A percentile compares a stretch with the other conserved stretches of the same genome.
These are phyloP conservation scores for Gnathonemus echidnorhynchus DNA, from an alignment of 2,113 vertebrate genomes.

Conservation along the genomic window DNA sequence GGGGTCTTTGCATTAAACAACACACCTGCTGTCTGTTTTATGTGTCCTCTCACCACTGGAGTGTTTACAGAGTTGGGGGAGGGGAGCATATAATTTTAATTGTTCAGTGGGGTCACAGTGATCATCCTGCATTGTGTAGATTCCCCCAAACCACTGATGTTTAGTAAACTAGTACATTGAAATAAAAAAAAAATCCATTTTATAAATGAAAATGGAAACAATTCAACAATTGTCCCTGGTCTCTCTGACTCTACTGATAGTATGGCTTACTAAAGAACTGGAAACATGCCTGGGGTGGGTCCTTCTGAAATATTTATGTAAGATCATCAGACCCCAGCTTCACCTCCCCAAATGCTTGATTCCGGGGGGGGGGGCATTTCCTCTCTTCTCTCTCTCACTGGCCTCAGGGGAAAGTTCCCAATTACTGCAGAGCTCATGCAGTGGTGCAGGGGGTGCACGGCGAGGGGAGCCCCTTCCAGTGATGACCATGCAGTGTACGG, in stretches of 20 bases:
- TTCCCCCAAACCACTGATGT: neutral
- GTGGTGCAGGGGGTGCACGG: neutral
- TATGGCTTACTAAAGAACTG: neutral
- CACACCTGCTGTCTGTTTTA: neutral
- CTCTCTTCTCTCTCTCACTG: neutral
- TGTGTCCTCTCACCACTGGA: neutral
- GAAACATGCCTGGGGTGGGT: neutral
- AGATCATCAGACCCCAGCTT: neutral
- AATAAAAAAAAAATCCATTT: neutral
- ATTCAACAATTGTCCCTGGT: neutral
- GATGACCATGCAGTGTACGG: neutral
- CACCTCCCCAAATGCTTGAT: neutral
- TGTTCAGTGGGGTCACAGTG: neutral
- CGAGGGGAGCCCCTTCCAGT: neutral
- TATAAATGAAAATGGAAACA: neutral
- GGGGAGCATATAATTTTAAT: neutral
- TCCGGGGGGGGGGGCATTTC: neutral
- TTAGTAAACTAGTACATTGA: neutral
- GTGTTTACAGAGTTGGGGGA: neutral
- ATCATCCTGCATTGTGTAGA: neutral
- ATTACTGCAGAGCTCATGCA: neutral
- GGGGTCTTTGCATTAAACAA: neutral
- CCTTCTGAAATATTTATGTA: neutral
- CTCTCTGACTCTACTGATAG: neutral
- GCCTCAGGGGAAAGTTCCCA: neutral